Base-by-base conservation (phyloP, 2,888 invertebrate species). In the Drosophila gaucha region DNA sequence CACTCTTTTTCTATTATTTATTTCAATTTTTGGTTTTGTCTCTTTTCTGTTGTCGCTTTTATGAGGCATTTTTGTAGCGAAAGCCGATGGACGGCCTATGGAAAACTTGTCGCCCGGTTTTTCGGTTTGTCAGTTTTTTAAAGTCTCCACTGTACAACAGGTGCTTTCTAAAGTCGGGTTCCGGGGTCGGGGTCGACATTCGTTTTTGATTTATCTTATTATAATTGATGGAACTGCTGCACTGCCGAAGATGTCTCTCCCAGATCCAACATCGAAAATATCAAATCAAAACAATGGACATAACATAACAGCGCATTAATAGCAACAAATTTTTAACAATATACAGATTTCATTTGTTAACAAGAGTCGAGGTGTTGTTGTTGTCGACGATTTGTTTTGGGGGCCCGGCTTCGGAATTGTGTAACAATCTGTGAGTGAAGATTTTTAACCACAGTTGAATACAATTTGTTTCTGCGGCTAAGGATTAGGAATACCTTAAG, bases 31-130 rank as follows among this genome's bases (percentile, higher is more conserved):
- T 52, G 28, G 58, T 33, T 74, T 52, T 30, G 58, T 33, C 62
- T 68, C 44, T 49, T 67, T 44, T 74, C 43, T 67, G 57, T 52
- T 63, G 68, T 73, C 63, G 75, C 66, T 75, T 76, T 88, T 85
- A 86, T 78, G 89, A 88, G 74, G 88, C 76, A 85, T 85, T 89
- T 85, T 85, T 85, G 80, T 85, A 89, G 89, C 85, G 85, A 85
- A 86, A 86, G 89, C 88, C 72, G 51, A 65, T 18, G 43, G 36
- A 62, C 66, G 38, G 76, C 65, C 68, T 54, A 71, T 74, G 79
- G 77, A 74, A 82, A 88, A 83, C 84, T 86, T 83, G 82, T 86
- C 77, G 83, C 67, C 59, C 64, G 71, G 56, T 74, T 79, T 79
- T 67, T 70, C 68, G 58, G 76, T 56, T 62, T 74, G 59, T 63